Base-by-base conservation (phyloP, 2,888 invertebrate species). In the Ceratothoa steindachneri region DNA sequence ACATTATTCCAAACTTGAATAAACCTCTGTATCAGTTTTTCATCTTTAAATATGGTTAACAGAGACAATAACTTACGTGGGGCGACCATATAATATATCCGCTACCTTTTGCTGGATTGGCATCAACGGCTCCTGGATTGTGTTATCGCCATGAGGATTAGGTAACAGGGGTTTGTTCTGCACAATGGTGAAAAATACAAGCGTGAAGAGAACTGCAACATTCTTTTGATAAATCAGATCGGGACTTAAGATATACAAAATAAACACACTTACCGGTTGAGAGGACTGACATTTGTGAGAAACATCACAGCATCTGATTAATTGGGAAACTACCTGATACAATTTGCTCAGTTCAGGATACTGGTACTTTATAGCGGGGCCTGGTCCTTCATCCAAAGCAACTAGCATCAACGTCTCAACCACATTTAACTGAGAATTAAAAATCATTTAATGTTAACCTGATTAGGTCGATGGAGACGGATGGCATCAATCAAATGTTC, bases 361-460 rank as follows among this genome's bases (percentile, higher is more conserved):
- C 85, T 96, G 97, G 85, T 95, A 96, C 86, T 97, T 97, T 81
- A 96, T 95, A 66, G 94, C 90, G 27, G 95, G 93, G 4, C 95
- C 92, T 0, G 94, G 92, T 0, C 94, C 93, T 83, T 97, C 97
- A 82, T 97, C 96, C 83, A 95, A 88, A 41, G 95, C 95, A 53
- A 97, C 91, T 81, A 91, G 88, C 88, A 97, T 92, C 83, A 97
- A 93, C 77, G 92, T 90, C 74, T 93, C 91, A 67, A 96, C 91
- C 72, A 97, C 93, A 85, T 93, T 93, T 82, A 97, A 87, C 90
- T 93, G 70, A 55, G 41, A 72, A 65, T 73, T 52, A 69, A 19
- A 60, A 55, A 1, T 24, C 52, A 71, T 60, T 24, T 28, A 28
- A 51, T 2, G 12, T n/a, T n/a, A n/a, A n/a, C n/a, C n/a, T n/a